Percentiles rank a stretch among this genome's conserved stretches.
Conservation (phyloP, 2,113 vertebrate species). For the Lasiurus borealis region DNA sequence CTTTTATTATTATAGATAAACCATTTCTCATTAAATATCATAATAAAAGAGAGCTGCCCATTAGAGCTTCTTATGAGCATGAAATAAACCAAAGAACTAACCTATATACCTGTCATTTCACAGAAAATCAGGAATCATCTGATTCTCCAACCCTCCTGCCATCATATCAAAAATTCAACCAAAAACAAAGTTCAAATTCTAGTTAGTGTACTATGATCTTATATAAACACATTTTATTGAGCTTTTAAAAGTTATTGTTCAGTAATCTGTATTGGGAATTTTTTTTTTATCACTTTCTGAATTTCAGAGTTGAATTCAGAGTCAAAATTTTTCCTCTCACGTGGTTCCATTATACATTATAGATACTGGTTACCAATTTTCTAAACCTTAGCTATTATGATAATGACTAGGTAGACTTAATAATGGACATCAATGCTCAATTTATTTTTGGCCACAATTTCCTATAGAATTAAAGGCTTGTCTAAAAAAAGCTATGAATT, state of each 20-base stretch:
- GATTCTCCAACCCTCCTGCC: not conserved
- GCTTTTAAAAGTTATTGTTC: not conserved
- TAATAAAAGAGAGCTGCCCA: not conserved
- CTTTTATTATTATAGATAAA: not conserved
- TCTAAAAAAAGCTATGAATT: conserved; percentile 24
- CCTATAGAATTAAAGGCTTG: not conserved
- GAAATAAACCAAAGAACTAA: not conserved
- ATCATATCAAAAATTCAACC: conserved; percentile 1
- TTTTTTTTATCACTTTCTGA: conserved; percentile 46
- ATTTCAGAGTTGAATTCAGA: not conserved
- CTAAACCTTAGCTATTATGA: conserved; percentile 12
- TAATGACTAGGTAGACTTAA: not conserved
- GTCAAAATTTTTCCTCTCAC: not conserved
- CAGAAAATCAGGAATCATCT: not conserved
- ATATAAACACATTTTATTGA: not conserved
- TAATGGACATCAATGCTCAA: not conserved
- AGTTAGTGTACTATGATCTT: not conserved
- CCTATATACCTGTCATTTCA: not conserved
- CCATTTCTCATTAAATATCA: conserved; percentile 20
- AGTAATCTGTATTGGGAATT: conserved; percentile 23
- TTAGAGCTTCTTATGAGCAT: not conserved
- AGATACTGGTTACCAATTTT: not conserved
- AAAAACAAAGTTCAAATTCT: conserved; percentile 8
- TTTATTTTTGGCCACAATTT: not conserved
- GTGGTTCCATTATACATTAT: not conserved